Evolutionary conservation across 2,888 invertebrate species (phyloP).

Genomic region (Helicoverpa assulta): DNA sequence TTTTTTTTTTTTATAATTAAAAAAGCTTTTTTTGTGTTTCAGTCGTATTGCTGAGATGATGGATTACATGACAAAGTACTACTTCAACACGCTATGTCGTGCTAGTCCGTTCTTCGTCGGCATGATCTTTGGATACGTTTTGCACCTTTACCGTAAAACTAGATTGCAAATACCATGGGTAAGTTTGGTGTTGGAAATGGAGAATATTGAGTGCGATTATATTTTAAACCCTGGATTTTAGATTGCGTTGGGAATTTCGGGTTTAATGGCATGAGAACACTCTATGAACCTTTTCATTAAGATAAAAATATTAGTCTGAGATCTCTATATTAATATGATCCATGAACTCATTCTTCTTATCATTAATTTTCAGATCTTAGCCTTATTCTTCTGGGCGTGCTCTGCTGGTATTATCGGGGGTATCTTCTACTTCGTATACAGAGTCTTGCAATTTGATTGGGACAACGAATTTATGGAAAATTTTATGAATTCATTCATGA

Average conservation of each 20-base stretch:
- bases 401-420: constrained; percentile 28
- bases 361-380: constrained; percentile 37
- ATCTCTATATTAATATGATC: no score
- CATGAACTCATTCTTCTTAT: neutral
- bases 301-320: no score
- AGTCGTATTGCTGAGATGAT: constrained; percentile 42
- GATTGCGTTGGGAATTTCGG: neutral
- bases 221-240: no score
- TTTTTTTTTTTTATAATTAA: neutral
- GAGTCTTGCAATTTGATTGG: constrained; percentile 42
- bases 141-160: constrained; percentile 65
- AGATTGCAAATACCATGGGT: constrained; percentile 68
- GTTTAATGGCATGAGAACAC: no score
- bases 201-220: no score
- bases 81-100: constrained; percentile 70
- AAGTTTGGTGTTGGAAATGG: constrained; percentile 44
- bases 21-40: constrained; percentile 22
- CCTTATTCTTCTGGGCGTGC: constrained; percentile 40
- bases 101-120: constrained; percentile 76
- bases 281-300: no score
- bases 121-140: constrained; percentile 73
- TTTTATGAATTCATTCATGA: constrained; percentile 67
- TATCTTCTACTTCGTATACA: constrained; percentile 48
- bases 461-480: constrained; percentile 56
- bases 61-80: constrained; percentile 65